Conservation (phyloP, 2,888 invertebrate genomes). For the Cabera pusaria region DNA sequence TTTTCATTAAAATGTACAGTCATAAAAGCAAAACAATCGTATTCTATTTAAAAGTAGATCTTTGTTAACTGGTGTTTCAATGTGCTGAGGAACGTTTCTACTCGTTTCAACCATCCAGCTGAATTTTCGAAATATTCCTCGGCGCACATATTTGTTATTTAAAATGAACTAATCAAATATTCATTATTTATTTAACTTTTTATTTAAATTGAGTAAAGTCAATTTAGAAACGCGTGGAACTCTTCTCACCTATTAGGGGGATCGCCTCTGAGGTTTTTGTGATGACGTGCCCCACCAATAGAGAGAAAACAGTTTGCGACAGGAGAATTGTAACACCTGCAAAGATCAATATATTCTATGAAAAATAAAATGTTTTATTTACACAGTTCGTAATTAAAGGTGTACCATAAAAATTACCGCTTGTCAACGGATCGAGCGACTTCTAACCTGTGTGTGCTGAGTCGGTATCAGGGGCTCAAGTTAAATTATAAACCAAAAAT, state of each 20-base stretch:
- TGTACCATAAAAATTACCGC: constrained; percentile 47
- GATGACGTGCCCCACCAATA: constrained; percentile 99
- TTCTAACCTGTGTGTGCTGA: constrained; percentile 74
- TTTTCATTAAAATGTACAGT: constrained; percentile 50
- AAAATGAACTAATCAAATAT: constrained; percentile 45
- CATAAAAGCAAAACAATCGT: constrained; percentile 61
- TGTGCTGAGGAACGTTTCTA: constrained; percentile 70
- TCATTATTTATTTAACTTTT: constrained; percentile 37
- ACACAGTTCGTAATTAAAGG: constrained; percentile 38
- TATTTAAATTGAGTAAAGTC: constrained; percentile 38
- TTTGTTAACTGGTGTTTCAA: constrained; percentile 61
- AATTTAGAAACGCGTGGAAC: constrained; percentile 48
- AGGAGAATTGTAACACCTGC: constrained; percentile 99
- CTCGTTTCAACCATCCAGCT: constrained; percentile 30
- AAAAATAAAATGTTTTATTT: constrained; percentile 60
- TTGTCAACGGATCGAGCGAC: constrained; percentile 40
- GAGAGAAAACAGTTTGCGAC: constrained; percentile 99
- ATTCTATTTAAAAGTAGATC: constrained; percentile 69
- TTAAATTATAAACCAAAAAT: constrained; percentile 74
- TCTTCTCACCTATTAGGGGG: constrained; percentile 96
- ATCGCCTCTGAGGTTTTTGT: constrained; percentile 99
- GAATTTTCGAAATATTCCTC: constrained; percentile 60
- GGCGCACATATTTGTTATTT: constrained; percentile 50
- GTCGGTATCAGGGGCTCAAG: constrained; percentile 76
- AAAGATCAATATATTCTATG: constrained; percentile 86